Evolutionary conservation across 2,888 invertebrate species (phyloP), one percentile per base, ranked within the genome.

Genomic region (Cheiracanthium punctorium): DNA sequence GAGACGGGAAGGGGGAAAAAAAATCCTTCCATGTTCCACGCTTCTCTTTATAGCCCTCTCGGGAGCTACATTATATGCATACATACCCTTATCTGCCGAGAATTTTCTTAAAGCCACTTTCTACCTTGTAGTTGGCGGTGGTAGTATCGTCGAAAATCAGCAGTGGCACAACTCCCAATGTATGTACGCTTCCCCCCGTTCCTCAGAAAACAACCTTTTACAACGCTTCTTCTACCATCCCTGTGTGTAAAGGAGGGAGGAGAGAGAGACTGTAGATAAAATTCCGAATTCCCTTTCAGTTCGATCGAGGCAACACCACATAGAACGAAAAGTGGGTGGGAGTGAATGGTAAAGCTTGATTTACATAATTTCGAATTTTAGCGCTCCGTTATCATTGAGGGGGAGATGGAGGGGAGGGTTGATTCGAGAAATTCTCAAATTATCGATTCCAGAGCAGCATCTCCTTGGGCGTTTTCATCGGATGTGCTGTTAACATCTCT

Each of bases 401-500:
- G n/a, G n/a, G n/a, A n/a, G n/a, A n/a, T n/a, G n/a, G n/a, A n/a
- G n/a, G n/a, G n/a, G 58, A n/a, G 58, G 48, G 24, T 12, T 24
- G 24, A 5, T 58, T 58, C 58, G 20, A 20, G 5, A 24, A 24
- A 58, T 24, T 58, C 24, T 24, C 5, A 58, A 24, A 58, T 58
- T 58, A 58, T 58, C 58, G 58, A 58, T 58, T 58, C n/a, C n/a
- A n/a, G n/a, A n/a, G 58, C n/a, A 58, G 24, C 58, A 58, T 58
- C 58, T 58, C 58, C 58, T 58, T 24, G 58, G 24, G 58, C 58
- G 58, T 58, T 58, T 58, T 58, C n/a, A n/a, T n/a, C 58, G 58
- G 58, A 58, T 58, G 58, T 58, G 58, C 58, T 58, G n/a, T n/a
- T n/a, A 58, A 58, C 58, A 58, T 58, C 58, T 58, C 58, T n/a